phyloP scores from a whole-genome alignment of 1,140 invertebrate species.

The Microplitis demolitor region DNA sequence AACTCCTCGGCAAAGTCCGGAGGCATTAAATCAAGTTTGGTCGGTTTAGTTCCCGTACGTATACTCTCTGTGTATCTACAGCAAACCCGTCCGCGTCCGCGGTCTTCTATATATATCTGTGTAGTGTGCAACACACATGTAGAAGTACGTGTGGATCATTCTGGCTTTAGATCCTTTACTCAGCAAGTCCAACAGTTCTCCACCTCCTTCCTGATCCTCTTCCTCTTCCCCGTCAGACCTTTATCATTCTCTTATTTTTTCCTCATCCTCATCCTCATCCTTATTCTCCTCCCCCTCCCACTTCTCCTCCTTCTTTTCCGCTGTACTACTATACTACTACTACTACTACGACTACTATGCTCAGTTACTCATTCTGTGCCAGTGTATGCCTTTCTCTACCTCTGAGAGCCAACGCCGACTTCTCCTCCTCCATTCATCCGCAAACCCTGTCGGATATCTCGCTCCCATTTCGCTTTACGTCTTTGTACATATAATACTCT shows the following conservation, averaged over 20 bases:
- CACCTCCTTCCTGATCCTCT: conserved; percentile 14
- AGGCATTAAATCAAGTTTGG: conserved; percentile 49
- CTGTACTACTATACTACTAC: too few relatives aligned
- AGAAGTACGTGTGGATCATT: conserved; percentile 12
- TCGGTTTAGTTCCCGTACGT: conserved; percentile 32
- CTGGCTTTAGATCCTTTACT: conserved; percentile 5
- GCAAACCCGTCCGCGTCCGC: not conserved
- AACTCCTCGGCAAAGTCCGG: conserved; percentile 24
- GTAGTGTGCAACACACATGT: not conserved
- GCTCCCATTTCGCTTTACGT: conserved; percentile 51
- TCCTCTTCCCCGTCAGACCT: not conserved
- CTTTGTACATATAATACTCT: conserved; percentile 52
- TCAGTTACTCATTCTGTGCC: too few relatives aligned
- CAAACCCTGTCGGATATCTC: conserved; percentile 44
- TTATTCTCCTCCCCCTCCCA: not conserved
- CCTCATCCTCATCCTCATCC: not conserved
- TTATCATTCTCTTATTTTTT: not conserved
- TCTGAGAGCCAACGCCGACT: conserved; percentile 13
- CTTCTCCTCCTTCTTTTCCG: too few relatives aligned
- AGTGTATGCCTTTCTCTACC: not conserved
- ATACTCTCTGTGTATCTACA: conserved; percentile 15
- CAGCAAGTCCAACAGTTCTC: conserved; percentile 8
- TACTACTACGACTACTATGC: too few relatives aligned
- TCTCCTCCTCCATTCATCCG: conserved; percentile 44
- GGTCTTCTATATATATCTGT: not conserved